Percentiles rank a stretch among this genome's conserved stretches.
phyloP scores from a whole-genome alignment of 1,140 invertebrate genomes.

The Drosophila lowei region DNA sequence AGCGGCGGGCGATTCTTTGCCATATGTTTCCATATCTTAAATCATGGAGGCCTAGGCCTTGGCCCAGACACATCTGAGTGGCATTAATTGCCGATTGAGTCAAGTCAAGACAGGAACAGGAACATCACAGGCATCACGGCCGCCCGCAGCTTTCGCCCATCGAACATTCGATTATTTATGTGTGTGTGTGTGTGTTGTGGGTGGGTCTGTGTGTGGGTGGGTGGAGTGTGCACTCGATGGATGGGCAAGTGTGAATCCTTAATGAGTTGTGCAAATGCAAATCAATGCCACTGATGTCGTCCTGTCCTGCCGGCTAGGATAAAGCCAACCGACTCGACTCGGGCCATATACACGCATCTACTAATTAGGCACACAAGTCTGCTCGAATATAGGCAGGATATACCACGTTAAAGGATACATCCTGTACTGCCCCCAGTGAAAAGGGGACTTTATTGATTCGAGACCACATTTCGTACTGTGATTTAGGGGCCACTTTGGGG shows the following conservation, averaged over 20 bases:
- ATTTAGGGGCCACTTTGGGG: no score
- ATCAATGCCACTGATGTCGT: slow-evolving; percentile 37
- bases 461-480: no score
- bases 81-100: slow-evolving; percentile 73
- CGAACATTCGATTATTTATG: slow-evolving; percentile 54
- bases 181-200: background rate
- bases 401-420: no score
- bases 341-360: background rate
- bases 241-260: slow-evolving; percentile 45
- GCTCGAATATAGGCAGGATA: no score
- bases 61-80: slow-evolving; percentile 38
- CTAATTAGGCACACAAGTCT: no score
- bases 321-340: slow-evolving; percentile 18
- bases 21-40: slow-evolving; percentile 7
- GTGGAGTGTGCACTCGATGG: background rate
- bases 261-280: slow-evolving; percentile 53
- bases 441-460: no score
- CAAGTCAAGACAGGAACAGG: slow-evolving; percentile 17
- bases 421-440: no score
- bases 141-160: slow-evolving; percentile 31
- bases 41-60: slow-evolving; percentile 1
- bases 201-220: background rate
- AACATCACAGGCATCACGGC: slow-evolving; percentile 3
- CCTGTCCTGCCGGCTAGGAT: slow-evolving; percentile 25
- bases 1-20: slow-evolving; percentile 24